Conservation (phyloP, 1,140 invertebrate species). For the Arctopsyche grandis region DNA sequence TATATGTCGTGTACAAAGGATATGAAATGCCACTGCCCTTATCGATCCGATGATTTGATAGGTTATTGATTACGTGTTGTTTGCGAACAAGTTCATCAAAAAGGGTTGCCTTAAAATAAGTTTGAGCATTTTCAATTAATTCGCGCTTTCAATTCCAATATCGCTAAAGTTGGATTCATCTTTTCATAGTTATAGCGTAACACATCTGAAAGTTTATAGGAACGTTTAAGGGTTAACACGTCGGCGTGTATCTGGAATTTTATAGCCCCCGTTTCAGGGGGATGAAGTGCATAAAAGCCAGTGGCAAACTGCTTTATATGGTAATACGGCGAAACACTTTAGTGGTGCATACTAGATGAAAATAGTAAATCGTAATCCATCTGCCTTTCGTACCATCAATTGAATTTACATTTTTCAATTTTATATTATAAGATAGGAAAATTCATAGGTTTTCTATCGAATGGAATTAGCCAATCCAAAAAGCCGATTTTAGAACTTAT, state of each 20-base stretch:
- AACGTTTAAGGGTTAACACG: constrained; percentile 13
- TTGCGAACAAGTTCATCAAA: too few relatives aligned
- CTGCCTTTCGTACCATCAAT: too few relatives aligned
- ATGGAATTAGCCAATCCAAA: too few relatives aligned
- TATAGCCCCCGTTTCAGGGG: constrained; percentile 1
- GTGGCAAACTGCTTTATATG: constrained; percentile 21
- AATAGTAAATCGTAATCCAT: constrained; percentile 1
- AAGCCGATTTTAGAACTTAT: too few relatives aligned
- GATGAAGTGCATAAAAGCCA: constrained; percentile 21
- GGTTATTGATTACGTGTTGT: too few relatives aligned
- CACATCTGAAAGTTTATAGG: constrained; percentile 3
- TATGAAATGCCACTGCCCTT: constrained; percentile 11
- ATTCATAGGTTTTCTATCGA: too few relatives aligned
- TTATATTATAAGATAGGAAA: too few relatives aligned
- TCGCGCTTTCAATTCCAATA: background rate
- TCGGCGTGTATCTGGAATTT: constrained; percentile 5
- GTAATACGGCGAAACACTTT: constrained; percentile 23
- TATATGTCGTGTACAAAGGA: constrained; percentile 3
- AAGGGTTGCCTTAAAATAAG: too few relatives aligned
- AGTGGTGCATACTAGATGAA: constrained; percentile 1
- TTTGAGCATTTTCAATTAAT: background rate
- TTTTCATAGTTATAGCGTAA: too few relatives aligned
- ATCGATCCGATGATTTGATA: background rate
- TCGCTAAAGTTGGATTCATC: constrained; percentile 3
- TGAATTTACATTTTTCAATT: constrained; percentile 7